Conservation (phyloP, 1,140 invertebrate species). For the Zaprionus nigranus region DNA sequence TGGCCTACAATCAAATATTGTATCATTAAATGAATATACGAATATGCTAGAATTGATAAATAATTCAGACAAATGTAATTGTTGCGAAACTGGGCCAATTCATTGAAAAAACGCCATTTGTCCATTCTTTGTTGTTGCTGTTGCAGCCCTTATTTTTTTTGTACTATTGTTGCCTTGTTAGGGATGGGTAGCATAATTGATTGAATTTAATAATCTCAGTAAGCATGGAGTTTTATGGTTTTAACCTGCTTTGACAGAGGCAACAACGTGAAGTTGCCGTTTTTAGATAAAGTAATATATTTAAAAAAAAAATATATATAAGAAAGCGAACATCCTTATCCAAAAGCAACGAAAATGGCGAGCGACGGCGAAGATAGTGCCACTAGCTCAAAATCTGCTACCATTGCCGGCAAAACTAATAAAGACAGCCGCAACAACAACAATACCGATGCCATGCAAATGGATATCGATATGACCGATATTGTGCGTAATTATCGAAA, state of each 20-base stretch:
- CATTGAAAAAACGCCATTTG: conserved; percentile 67
- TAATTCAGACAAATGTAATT: not conserved
- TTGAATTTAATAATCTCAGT: conserved; percentile 10
- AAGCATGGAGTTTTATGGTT: not conserved
- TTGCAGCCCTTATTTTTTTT: conserved; percentile 29
- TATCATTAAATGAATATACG: not conserved
- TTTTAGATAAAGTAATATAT: not conserved
- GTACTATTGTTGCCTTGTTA: conserved; percentile 46
- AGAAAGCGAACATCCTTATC: conserved; percentile 1
- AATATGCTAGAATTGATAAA: not conserved
- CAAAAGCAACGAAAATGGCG: conserved; percentile 45
- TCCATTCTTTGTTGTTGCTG: conserved; percentile 42
- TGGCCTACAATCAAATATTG: not conserved
- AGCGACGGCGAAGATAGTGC: conserved; percentile 25
- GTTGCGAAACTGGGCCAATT: conserved; percentile 65
- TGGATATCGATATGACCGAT: conserved; percentile 46
- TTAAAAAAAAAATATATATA: conserved; percentile 6
- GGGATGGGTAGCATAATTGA: not conserved
- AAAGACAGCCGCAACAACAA: not conserved
- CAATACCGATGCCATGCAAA: conserved; percentile 4
- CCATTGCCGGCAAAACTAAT: not conserved
- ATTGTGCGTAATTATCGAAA: conserved; percentile 52
- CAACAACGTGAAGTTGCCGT: not conserved
- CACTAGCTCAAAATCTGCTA: not conserved
- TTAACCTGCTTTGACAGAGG: not conserved